A percentile compares a stretch with the other conserved stretches of the same genome.
phyloP scores from a whole-genome alignment of 1,140 invertebrate genomes.

The Zophobas morio region DNA sequence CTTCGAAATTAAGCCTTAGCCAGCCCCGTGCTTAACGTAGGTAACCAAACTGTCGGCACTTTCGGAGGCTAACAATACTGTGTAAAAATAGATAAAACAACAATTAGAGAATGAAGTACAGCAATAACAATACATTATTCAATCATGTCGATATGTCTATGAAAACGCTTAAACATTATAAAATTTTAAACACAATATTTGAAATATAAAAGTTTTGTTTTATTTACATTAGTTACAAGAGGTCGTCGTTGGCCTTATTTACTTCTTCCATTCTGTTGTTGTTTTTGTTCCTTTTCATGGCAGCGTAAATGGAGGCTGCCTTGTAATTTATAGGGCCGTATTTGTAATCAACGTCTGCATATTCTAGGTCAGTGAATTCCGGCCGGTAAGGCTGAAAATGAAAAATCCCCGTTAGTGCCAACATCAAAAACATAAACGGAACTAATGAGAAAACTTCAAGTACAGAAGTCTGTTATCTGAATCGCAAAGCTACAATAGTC shows the following conservation, averaged over 20 bases:
- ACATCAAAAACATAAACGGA: background rate
- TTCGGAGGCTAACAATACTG: conserved; percentile 22
- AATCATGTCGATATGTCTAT: conserved; percentile 37
- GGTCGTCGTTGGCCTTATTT: conserved; percentile 56
- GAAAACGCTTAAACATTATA: conserved; percentile 19
- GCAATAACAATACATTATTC: conserved; percentile 16
- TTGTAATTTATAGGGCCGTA: conserved; percentile 94
- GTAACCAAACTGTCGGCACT: conserved; percentile 5
- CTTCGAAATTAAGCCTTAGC: conserved; percentile 23
- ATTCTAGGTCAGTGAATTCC: conserved; percentile 85
- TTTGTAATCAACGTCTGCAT: conserved; percentile 90
- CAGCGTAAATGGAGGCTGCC: conserved; percentile 83
- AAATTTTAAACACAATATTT: conserved; percentile 32
- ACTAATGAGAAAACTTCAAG: background rate
- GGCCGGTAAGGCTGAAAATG: conserved; percentile 79
- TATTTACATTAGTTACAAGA: conserved; percentile 54
- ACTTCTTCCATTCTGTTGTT: conserved; percentile 60
- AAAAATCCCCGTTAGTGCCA: conserved; percentile 39
- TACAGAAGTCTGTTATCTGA: no score
- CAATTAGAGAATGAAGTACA: conserved; percentile 13
- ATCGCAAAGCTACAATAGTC: background rate
- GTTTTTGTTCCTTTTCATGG: conserved; percentile 76
- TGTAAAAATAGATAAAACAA: conserved; percentile 12
- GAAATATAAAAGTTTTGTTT: conserved; percentile 24
- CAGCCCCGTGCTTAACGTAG: background rate